phyloP scores from a whole-genome alignment of 2,888 invertebrate genomes.

The Theristus sp. region DNA sequence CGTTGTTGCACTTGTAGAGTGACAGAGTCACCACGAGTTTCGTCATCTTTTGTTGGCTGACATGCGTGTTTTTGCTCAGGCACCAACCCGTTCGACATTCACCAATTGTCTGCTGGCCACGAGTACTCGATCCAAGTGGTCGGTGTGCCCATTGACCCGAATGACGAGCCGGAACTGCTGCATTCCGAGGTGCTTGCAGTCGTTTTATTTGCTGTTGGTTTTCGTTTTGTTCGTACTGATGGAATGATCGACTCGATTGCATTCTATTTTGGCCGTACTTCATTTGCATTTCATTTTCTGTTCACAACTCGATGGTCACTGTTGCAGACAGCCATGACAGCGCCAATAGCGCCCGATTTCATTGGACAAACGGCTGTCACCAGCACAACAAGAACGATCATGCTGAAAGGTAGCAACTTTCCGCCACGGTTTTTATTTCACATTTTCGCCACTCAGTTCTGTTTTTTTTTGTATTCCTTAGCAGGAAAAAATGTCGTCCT shows the following conservation, averaged over 20 bases:
- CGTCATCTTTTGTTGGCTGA: no score
- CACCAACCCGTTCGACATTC: not conserved
- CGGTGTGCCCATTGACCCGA: not conserved
- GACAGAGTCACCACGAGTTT: no score
- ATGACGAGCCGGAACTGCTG: not conserved
- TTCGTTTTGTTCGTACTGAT: no score
- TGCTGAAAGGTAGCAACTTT: slow-evolving; percentile 1
- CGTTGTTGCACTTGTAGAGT: no score
- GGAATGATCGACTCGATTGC: no score
- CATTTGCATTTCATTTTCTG: no score
- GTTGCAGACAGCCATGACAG: not conserved
- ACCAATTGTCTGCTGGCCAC: not conserved
- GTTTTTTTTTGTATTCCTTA: no score
- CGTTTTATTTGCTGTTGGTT: not conserved
- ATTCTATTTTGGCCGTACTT: no score
- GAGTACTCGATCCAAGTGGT: not conserved
- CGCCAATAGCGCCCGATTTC: not conserved
- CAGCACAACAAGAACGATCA: not conserved
- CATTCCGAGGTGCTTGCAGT: not conserved
- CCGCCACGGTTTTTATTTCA: not conserved
- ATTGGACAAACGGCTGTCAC: not conserved
- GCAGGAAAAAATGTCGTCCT: no score
- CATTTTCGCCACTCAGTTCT: not conserved
- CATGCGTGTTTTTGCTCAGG: no score
- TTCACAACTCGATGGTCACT: no score